Evolutionary conservation across 92 coral and sea anemone genomes (phyloP).

Genomic region (Umimayanthus kanabou): DNA sequence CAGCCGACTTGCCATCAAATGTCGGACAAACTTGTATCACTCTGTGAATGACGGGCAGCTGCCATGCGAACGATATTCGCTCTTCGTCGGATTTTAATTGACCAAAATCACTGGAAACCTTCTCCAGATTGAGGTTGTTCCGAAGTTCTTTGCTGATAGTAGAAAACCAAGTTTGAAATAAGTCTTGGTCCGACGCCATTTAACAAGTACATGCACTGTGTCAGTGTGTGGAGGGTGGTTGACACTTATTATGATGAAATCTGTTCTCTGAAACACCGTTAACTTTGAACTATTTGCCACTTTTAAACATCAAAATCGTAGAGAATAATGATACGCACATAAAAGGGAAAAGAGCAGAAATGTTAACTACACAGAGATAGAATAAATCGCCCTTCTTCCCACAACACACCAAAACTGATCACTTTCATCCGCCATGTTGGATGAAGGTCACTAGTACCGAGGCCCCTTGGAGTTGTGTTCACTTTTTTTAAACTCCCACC

Average conservation of each 20-base stretch:
- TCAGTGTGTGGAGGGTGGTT: no score
- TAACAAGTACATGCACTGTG: no score
- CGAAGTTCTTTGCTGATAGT: conserved; percentile 62
- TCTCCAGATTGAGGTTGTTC: conserved; percentile 55
- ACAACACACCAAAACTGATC: background rate
- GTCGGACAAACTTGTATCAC: conserved; percentile 58
- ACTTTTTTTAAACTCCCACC: no score
- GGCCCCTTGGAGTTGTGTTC: background rate
- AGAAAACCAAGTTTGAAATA: conserved; percentile 66
- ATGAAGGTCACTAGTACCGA: background rate
- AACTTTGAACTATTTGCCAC: background rate
- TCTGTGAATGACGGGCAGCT: conserved; percentile 63
- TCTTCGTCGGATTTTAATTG: conserved; percentile 71
- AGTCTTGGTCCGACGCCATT: conserved; percentile 11
- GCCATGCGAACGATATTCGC: conserved; percentile 68
- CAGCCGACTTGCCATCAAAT: conserved; percentile 63
- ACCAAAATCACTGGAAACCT: conserved; percentile 73
- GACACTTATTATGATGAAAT: background rate
- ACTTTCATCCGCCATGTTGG: conserved; percentile 6
- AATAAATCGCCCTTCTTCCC: background rate
- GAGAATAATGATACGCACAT: no score
- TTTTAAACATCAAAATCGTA: background rate
- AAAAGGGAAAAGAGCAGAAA: background rate
- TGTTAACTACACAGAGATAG: background rate
- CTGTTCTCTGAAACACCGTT: conserved; percentile 2